Evolutionary conservation across 2,113 vertebrate species (phyloP), one percentile per base, ranked within the genome.

Genomic region (Typhlomys cinereus): DNA sequence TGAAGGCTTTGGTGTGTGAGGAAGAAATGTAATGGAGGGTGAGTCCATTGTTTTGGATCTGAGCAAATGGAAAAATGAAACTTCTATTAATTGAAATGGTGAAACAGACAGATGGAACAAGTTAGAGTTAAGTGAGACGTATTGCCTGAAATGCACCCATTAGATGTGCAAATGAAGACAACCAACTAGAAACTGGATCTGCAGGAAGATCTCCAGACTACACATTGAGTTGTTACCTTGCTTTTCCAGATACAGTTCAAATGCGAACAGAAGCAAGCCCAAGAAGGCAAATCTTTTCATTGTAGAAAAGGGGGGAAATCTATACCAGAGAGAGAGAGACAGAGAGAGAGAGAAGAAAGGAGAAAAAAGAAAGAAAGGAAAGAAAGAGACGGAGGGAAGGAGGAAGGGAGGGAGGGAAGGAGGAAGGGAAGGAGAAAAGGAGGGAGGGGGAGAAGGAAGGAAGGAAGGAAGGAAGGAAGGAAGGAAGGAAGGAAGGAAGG

Each of bases 171-270:
- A 85, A 84, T 48, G 48, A 75, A 95, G 59, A 59, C 25, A 50
- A 23, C 31, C 84, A 84, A 44, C 59, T 75, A 61, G 61, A 41
- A 67, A 67, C 7, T 50, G 52, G 31, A 50, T 59, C 25, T 21
- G 29, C 20, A 25, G 5, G 39, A 85, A 85, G 8, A 94, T 52
- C 48, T 54, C n/a, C n/a, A 70, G 27, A 34, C 76, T 89, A 3
- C 5, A 71, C 31, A 75, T 13, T 76, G 17, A 50, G 25, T 41
- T 89, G 84, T 71, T 44, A 89, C 34, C 15, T 59, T 21, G 23
- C 67, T 76, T 94, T 80, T 95, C 66, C 44, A 39, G 39, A 67
- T 62, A 66, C 29, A 88, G 36, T 82, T 88, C 11, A 81, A 80
- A 85, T 31, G 34, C n/a, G 74, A 89, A 74, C 7, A 79, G 66